Evolutionary conservation across 35 echinoderm and acorn worm species (phyloP).

Genomic region (Ophiothrix spiculata): DNA sequence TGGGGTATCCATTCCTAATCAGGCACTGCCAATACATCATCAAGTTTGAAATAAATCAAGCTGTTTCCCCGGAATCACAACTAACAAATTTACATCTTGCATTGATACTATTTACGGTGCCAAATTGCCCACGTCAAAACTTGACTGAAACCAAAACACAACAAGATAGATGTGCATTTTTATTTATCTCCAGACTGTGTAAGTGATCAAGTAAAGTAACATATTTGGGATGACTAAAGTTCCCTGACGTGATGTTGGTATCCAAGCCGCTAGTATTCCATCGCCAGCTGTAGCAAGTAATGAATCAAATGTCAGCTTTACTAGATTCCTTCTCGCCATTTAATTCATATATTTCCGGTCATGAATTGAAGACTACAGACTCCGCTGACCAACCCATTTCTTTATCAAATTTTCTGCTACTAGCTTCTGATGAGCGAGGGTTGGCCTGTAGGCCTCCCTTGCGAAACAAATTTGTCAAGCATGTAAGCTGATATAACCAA

Average conservation of each 20-base stretch:
- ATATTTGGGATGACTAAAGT: not conserved
- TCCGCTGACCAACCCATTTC: no score
- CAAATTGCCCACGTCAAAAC: not conserved
- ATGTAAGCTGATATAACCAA: no score
- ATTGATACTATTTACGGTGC: not conserved
- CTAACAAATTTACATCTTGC: not conserved
- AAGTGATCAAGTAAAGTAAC: not conserved
- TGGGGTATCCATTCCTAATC: constrained; percentile 12
- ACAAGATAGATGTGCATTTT: not conserved
- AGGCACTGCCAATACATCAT: not conserved
- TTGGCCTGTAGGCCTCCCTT: no score
- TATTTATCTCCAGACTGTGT: not conserved
- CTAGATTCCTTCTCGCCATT: no score
- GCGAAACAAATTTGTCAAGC: no score
- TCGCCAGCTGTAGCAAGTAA: no score
- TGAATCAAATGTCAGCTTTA: no score
- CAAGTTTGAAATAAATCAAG: not conserved
- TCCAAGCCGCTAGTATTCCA: not conserved
- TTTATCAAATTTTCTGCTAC: no score
- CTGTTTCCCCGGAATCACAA: not conserved
- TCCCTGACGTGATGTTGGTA: not conserved
- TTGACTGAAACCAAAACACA: not conserved
- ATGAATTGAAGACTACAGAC: no score
- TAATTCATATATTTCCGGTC: no score
- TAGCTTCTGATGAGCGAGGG: no score